Conservation (phyloP, 2,888 invertebrate species). For the Allophyes oxyacanthae region DNA sequence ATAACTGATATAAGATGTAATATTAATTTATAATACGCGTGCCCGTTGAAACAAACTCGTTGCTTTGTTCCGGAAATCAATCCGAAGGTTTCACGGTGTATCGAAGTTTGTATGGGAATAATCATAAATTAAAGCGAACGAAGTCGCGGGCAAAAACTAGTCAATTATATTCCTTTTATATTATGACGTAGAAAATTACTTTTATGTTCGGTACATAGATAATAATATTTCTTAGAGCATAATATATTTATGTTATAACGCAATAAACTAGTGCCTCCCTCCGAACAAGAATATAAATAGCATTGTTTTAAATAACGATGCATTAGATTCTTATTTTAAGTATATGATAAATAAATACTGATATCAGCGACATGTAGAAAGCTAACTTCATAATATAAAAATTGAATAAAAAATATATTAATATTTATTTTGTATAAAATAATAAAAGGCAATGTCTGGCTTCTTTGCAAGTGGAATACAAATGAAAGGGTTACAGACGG, state of each 20-base stretch:
- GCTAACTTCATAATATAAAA: neutral
- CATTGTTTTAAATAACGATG: neutral
- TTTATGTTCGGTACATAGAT: neutral
- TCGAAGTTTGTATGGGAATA: too few species aligned
- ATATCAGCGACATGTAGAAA: conserved; percentile 1
- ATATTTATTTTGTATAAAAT: conserved; percentile 14
- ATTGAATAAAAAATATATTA: neutral
- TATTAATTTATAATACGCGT: too few species aligned
- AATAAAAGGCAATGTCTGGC: neutral
- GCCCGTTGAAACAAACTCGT: too few species aligned
- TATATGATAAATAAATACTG: neutral
- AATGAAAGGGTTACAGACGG: conserved; percentile 2
- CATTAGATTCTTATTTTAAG: neutral
- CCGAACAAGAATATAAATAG: conserved; percentile 5
- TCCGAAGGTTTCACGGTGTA: too few species aligned
- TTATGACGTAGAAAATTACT: neutral
- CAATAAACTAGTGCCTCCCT: neutral
- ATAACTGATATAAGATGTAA: too few species aligned
- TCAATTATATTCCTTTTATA: too few species aligned
- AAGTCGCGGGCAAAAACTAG: too few species aligned
- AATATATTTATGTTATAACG: neutral
- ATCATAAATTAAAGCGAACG: too few species aligned
- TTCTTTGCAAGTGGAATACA: conserved; percentile 3
- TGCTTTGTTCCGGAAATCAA: too few species aligned
- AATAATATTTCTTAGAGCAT: conserved; percentile 3